Base-by-base conservation (phyloP, 2,113 vertebrate species). In the Podilymbus podiceps region DNA sequence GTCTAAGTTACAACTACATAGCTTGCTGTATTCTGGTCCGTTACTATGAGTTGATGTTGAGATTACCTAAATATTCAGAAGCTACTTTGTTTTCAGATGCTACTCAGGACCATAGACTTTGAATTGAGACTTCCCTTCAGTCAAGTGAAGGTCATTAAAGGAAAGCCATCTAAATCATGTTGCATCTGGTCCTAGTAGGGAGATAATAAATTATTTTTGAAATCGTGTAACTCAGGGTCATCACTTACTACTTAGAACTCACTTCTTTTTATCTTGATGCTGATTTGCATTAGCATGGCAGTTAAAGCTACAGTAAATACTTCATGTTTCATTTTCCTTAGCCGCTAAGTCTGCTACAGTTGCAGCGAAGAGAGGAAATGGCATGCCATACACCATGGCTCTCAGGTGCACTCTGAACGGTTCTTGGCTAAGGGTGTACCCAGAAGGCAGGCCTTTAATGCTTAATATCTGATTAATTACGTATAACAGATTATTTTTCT, bases 321-420 rank as follows among this genome's bases (percentile, higher is more conserved):
- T 58, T 58, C 20, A 3, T 0, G 0, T 55, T 73, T 78, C 3
- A 40, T 47, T 78, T 74, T 88, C 38, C 35, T 22, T 56, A 31
- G 55, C 40, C 50, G 17, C 12, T 50, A 46, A 46, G 35, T 28
- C 5, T 47, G 49, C 9, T 25, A 27, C 50, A 64, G 6, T 40
- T 74, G 33, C 33, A 60, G 27, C 44, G 69, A 35, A 79, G 69
- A 73, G 59, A 56, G 98, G 98, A 98, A 99, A 95, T 97, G 98
- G 23, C 96, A 98, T n/a, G 98, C 98, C 12, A 98, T 98, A 92
- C 98, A 98, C 71, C 96, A 98, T 1, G 98, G 98, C n/a, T 98
- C 97, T 14, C 97, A 98, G 98, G 98, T 81, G 98, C 98, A 33
- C 98, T 98, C 2, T 98, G 98, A 22, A 98, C 97, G 97, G 98